These are phyloP conservation scores for Pseudomyrmex cubaensis DNA, from an alignment of 1,140 invertebrate species.

Conservation along the genomic window DNA sequence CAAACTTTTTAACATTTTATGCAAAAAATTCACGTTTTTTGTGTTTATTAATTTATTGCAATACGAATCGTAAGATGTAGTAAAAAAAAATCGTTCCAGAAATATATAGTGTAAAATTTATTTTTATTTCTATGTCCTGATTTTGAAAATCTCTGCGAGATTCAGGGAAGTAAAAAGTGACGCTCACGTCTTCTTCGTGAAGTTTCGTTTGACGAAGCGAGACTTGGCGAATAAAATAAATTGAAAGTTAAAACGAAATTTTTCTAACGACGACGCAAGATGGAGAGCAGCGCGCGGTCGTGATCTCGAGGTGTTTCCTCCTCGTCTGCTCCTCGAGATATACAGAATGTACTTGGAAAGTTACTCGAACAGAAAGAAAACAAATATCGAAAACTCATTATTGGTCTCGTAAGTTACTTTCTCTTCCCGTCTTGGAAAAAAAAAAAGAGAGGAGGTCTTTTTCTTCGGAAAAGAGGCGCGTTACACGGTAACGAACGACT, in stretches of 20 bases:
- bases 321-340: slow-evolving; percentile 15
- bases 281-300: not conserved
- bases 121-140: too few species aligned
- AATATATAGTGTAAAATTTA: too few species aligned
- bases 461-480: not conserved
- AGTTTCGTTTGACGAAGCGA: slow-evolving; percentile 29
- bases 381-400: slow-evolving; percentile 57
- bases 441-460: not conserved
- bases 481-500: slow-evolving; percentile 23
- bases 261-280: slow-evolving; percentile 19
- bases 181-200: not conserved
- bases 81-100: too few species aligned
- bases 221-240: slow-evolving; percentile 38
- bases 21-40: too few species aligned
- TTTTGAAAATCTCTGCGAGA: too few species aligned
- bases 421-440: not conserved
- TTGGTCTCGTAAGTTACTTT: slow-evolving; percentile 42
- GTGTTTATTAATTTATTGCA: too few species aligned
- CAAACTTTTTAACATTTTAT: not conserved
- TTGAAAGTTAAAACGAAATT: slow-evolving; percentile 53
- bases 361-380: slow-evolving; percentile 47
- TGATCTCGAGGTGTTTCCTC: slow-evolving; percentile 15
- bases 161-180: not conserved
- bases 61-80: too few species aligned
- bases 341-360: slow-evolving; percentile 45